A percentile compares a stretch with the other conserved stretches of the same genome.
phyloP scores from a whole-genome alignment of 2,113 vertebrate genomes.

The Strix aluco region DNA sequence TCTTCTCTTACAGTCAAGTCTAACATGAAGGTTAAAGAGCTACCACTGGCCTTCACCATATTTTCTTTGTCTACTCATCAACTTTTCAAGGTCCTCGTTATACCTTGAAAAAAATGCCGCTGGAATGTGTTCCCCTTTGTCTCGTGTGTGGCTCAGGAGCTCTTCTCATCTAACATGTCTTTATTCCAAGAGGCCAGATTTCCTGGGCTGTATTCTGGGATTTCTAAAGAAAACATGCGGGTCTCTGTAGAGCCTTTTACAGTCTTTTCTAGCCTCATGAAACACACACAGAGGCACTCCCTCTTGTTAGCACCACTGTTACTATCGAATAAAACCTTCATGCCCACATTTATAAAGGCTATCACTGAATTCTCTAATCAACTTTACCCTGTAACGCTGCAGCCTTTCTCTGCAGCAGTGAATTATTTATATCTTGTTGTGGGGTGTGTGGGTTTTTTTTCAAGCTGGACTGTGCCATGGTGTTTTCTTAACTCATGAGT shows the following conservation, averaged over 20 bases:
- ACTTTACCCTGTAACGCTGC: not conserved
- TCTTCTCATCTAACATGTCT: not conserved
- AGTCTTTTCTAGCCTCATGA: not conserved
- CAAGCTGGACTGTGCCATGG: not conserved
- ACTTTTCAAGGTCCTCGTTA: not conserved
- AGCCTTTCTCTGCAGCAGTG: not conserved
- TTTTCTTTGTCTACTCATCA: not conserved
- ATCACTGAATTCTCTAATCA: not conserved
- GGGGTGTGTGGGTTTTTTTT: not conserved
- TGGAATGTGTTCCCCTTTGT: constrained; percentile 1
- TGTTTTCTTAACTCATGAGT: constrained; percentile 56
- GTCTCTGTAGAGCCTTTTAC: not conserved
- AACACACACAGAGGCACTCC: not conserved
- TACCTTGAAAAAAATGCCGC: not conserved
- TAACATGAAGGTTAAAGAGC: not conserved
- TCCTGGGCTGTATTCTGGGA: not conserved
- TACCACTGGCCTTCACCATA: accelerated
- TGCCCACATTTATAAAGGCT: not conserved
- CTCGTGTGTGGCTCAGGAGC: not conserved
- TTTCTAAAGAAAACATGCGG: not conserved
- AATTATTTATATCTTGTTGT: constrained; percentile 21
- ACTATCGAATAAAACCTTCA: not conserved
- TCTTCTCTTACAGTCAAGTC: not conserved
- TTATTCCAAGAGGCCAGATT: not conserved
- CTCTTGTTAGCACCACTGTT: not conserved